These are phyloP conservation scores for Cyrtorhinus lividipennis DNA, from an alignment of 1,140 invertebrate species.

Conservation along the genomic window DNA sequence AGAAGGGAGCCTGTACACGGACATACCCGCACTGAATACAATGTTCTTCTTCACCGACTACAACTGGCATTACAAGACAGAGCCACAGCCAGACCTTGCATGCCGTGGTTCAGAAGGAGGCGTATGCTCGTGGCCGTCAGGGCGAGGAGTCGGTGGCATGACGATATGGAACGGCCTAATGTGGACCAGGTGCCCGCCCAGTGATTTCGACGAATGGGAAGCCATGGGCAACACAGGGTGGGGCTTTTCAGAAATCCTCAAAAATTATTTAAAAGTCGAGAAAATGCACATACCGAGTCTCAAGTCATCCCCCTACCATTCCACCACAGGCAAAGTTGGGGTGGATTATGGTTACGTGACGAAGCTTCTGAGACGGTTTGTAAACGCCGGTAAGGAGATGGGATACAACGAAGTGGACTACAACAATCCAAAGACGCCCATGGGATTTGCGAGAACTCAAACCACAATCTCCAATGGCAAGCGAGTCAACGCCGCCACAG, in stretches of 20 bases:
- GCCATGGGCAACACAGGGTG: slow-evolving; percentile 48
- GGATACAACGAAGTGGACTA: slow-evolving; percentile 40
- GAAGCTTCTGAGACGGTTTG: slow-evolving; percentile 32
- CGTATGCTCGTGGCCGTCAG: slow-evolving; percentile 44
- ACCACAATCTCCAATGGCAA: slow-evolving; percentile 32
- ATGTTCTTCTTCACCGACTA: slow-evolving; percentile 38
- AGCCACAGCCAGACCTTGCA: slow-evolving; percentile 41
- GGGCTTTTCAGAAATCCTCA: slow-evolving; percentile 39
- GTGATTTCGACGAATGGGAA: slow-evolving; percentile 61
- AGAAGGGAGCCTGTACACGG: slow-evolving; percentile 48
- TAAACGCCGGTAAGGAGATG: slow-evolving; percentile 42
- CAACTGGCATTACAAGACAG: slow-evolving; percentile 56
- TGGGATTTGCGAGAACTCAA: slow-evolving; percentile 30
- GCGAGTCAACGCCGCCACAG: slow-evolving; percentile 39
- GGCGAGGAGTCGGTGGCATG: slow-evolving; percentile 51
- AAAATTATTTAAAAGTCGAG: slow-evolving; percentile 40
- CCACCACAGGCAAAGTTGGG: slow-evolving; percentile 24
- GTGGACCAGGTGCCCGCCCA: slow-evolving; percentile 44
- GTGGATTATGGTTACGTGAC: slow-evolving; percentile 25
- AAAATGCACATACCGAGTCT: slow-evolving; percentile 28
- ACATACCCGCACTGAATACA: slow-evolving; percentile 45
- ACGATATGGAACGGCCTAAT: slow-evolving; percentile 48
- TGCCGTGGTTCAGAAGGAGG: slow-evolving; percentile 44
- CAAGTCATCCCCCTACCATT: slow-evolving; percentile 30
- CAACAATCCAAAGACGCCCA: too few relatives aligned